Percentiles rank a stretch among this genome's conserved stretches.
These are phyloP conservation scores for Aselliscus stoliczkanus DNA, from an alignment of 2,797 vertebrate species.

Conservation along the genomic window DNA sequence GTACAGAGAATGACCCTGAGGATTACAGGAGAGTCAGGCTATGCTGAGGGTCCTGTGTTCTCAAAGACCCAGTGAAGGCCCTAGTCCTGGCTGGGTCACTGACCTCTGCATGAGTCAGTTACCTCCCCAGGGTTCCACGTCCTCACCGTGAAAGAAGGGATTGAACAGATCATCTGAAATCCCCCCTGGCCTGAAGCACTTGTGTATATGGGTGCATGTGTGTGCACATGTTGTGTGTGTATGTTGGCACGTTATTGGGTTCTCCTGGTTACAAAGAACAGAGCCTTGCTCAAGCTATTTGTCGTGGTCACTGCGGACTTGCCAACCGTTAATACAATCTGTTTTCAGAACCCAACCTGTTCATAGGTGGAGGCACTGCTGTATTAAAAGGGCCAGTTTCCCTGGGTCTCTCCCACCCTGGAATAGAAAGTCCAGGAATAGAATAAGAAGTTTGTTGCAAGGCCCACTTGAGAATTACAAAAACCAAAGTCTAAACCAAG, in stretches of 20 bases:
- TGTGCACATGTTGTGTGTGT: fast-evolving
- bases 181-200: not conserved
- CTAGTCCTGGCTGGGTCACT: not conserved
- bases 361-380: not conserved
- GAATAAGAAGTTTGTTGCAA: not conserved
- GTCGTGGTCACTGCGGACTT: not conserved
- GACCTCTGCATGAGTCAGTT: not conserved
- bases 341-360: not conserved
- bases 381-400: not conserved
- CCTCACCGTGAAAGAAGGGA: not conserved
- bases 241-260: too few species aligned
- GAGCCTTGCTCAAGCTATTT: not conserved
- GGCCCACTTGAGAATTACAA: not conserved
- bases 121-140: not conserved
- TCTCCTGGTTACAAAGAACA: not conserved
- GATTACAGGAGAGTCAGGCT: not conserved
- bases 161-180: not conserved
- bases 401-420: not conserved
- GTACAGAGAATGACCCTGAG: not conserved
- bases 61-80: not conserved
- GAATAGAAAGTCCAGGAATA: not conserved
- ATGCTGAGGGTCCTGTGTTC: fast-evolving
- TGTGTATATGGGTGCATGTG: fast-evolving
- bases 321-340: too few species aligned
- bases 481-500: not conserved